Percentiles rank a stretch among this genome's conserved stretches.
These are phyloP conservation scores for Therioaphis trifolii DNA, from an alignment of 2,888 invertebrate genomes.

Conservation along the genomic window DNA sequence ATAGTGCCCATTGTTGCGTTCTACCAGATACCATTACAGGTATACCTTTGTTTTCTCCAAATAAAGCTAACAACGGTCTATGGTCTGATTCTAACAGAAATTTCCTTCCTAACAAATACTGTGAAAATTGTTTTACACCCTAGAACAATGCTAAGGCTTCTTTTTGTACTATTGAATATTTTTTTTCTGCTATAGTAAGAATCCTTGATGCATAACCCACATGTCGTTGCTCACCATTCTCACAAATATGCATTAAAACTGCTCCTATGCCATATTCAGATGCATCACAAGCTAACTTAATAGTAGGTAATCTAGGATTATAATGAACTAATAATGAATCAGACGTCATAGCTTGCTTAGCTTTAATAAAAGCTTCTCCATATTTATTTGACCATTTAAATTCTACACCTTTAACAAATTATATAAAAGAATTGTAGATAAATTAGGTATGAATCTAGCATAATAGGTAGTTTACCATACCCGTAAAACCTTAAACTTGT, in stretches of 20 bases:
- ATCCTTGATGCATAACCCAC: background rate
- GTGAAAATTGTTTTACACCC: background rate
- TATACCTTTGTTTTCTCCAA: background rate
- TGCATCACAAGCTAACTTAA: conserved; percentile 24
- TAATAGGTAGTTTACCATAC: background rate
- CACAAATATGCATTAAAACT: conserved; percentile 10
- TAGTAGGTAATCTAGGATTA: conserved; percentile 13
- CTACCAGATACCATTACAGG: background rate
- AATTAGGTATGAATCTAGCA: background rate
- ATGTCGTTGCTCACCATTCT: background rate
- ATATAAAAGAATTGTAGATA: background rate
- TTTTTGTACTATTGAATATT: background rate
- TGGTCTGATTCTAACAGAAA: background rate
- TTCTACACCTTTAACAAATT: background rate
- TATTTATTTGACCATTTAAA: conserved; percentile 33
- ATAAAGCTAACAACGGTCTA: background rate
- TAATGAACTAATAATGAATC: conserved; percentile 25
- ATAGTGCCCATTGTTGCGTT: background rate
- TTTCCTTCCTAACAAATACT: background rate
- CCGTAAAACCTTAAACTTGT: background rate
- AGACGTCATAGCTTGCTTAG: conserved; percentile 20
- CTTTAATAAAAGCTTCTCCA: conserved; percentile 19
- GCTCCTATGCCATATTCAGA: conserved; percentile 33
- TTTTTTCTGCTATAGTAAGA: background rate
- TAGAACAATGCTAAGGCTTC: background rate